These are phyloP conservation scores for Egretta garzetta DNA, from an alignment of 2,113 vertebrate species.

Conservation along the genomic window DNA sequence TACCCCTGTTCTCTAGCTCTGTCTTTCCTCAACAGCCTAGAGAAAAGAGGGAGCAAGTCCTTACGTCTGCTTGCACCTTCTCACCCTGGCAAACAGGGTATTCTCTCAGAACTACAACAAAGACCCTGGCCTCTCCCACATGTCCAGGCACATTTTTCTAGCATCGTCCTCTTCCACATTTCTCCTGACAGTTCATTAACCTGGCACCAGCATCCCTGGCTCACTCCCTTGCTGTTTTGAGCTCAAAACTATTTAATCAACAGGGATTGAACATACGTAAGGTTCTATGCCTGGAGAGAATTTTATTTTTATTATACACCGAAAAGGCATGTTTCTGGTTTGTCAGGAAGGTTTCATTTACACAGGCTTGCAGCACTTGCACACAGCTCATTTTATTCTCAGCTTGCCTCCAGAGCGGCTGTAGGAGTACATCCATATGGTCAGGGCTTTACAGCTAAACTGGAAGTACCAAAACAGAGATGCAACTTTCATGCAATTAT, in stretches of 20 bases:
- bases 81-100: neutral
- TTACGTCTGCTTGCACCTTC: neutral
- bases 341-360: constrained; percentile 60
- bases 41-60: neutral
- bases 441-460: constrained; percentile 29
- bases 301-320: constrained; percentile 64
- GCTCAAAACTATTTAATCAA: constrained; percentile 4
- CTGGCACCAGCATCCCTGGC: neutral
- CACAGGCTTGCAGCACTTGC: constrained; percentile 41
- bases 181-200: neutral
- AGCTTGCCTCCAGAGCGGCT: constrained; percentile 51
- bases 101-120: neutral
- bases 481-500: constrained; percentile 5
- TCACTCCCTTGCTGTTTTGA: neutral
- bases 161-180: neutral
- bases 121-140: neutral
- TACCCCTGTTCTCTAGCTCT: neutral
- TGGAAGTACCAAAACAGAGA: constrained; percentile 62
- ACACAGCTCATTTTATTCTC: constrained; percentile 65
- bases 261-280: neutral
- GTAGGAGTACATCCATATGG: constrained; percentile 60
- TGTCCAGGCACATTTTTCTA: neutral
- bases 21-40: neutral
- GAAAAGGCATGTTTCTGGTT: constrained; percentile 54
- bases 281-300: neutral